A percentile compares a stretch with the other conserved stretches of the same genome.
Evolutionary conservation across 2,113 vertebrate species (phyloP).

Genomic region (Oceanites oceanicus): DNA sequence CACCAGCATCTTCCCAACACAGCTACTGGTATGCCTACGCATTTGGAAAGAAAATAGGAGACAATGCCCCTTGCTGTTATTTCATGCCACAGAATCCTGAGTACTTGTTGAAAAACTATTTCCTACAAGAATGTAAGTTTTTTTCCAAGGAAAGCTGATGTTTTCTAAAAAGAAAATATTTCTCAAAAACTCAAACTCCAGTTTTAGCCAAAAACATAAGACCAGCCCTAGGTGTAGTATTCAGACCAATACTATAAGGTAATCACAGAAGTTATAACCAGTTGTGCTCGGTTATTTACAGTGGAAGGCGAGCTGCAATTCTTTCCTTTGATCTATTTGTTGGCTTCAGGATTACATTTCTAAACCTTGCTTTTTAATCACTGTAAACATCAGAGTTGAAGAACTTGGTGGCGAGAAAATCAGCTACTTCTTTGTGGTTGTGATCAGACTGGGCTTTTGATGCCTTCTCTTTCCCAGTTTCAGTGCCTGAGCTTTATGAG

Average conservation of each 20-base stretch:
- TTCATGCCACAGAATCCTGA: not conserved
- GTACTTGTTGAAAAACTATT: not conserved
- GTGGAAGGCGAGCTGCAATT: not conserved
- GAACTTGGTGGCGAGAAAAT: not conserved
- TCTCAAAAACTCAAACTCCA: not conserved
- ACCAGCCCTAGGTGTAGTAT: not conserved
- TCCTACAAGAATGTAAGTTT: not conserved
- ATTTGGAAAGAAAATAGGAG: not conserved
- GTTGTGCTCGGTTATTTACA: not conserved
- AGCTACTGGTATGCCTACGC: not conserved
- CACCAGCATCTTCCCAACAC: not conserved
- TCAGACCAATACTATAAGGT: not conserved
- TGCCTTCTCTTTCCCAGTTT: not conserved
- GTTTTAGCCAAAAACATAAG: not conserved
- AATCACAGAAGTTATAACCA: not conserved
- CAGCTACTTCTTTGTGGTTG: not conserved
- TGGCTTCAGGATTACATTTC: slow-evolving; percentile 27
- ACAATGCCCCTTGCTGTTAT: not conserved
- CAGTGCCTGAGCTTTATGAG: not conserved
- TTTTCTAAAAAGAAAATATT: not conserved
- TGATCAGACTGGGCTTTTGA: not conserved
- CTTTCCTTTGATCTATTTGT: not conserved
- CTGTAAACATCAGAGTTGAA: slow-evolving; percentile 4
- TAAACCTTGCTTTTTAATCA: slow-evolving; percentile 16
- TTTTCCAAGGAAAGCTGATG: not conserved